phyloP scores from a whole-genome alignment of 2,888 invertebrate species.

The Tetropium fuscum region DNA sequence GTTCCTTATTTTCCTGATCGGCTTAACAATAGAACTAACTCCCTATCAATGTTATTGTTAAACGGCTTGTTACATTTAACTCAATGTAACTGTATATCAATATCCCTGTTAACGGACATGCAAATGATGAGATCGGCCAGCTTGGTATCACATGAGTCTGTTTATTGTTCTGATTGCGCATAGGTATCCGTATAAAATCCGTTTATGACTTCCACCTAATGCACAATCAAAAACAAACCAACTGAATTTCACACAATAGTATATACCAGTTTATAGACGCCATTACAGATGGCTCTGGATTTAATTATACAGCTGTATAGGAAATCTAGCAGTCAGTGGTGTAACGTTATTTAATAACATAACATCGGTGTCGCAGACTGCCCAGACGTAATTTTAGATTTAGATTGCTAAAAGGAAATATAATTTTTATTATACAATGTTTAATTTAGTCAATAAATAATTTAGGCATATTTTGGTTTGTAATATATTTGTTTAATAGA shows the following conservation, averaged over 20 bases:
- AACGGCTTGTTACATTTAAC: slow-evolving; percentile 1
- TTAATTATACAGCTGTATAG: slow-evolving; percentile 24
- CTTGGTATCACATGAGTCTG: slow-evolving; percentile 19
- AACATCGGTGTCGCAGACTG: too few species aligned
- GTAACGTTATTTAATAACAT: too few species aligned
- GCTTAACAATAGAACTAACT: too few species aligned
- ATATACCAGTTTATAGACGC: slow-evolving; percentile 44
- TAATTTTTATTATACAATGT: too few species aligned
- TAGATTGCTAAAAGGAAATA: too few species aligned
- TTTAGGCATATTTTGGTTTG: too few species aligned
- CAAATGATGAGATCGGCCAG: slow-evolving; percentile 24
- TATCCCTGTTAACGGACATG: slow-evolving; percentile 20
- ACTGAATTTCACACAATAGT: slow-evolving; percentile 47
- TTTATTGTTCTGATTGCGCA: slow-evolving; percentile 48
- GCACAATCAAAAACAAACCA: slow-evolving; percentile 50
- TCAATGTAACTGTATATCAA: background rate
- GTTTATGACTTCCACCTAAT: slow-evolving; percentile 53
- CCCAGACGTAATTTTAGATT: too few species aligned
- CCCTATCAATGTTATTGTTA: too few species aligned
- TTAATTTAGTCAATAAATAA: too few species aligned
- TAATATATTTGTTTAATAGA: too few species aligned
- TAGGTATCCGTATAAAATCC: slow-evolving; percentile 54
- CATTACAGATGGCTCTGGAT: slow-evolving; percentile 36
- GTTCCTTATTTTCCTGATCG: too few species aligned
- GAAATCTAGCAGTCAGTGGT: too few species aligned